Percentiles rank a stretch among this genome's conserved stretches.
phyloP scores from a whole-genome alignment of 2,888 invertebrate species.

The Penaeus monodon region DNA sequence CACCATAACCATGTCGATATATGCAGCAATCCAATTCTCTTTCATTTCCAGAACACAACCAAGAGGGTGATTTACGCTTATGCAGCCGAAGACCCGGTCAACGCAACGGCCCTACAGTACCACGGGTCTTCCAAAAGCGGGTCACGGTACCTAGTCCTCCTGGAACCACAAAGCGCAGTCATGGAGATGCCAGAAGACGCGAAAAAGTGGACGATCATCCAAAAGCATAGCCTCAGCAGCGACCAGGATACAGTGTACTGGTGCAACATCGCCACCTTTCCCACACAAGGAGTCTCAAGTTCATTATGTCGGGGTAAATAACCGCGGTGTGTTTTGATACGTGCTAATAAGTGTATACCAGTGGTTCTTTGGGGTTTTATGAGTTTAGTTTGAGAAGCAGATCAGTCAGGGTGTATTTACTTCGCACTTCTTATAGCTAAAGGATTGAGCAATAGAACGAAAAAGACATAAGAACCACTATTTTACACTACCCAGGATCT shows the following conservation, averaged over 20 bases:
- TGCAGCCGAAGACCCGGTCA: conserved; percentile 51
- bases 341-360: too few species aligned
- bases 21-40: not conserved
- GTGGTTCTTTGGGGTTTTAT: too few species aligned
- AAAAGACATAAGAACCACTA: too few species aligned
- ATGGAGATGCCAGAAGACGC: not conserved
- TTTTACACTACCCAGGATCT: too few species aligned
- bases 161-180: not conserved
- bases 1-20: not conserved
- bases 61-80: conserved; percentile 64
- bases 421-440: too few species aligned
- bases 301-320: conserved; percentile 65
- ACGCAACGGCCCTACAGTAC: conserved; percentile 38
- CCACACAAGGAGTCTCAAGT: conserved; percentile 56
- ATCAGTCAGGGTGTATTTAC: too few species aligned
- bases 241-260: conserved; percentile 64
- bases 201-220: conserved; percentile 15
- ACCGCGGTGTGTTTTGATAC: not conserved
- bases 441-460: too few species aligned
- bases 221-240: conserved; percentile 6
- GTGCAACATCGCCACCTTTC: conserved; percentile 65
- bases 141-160: not conserved
- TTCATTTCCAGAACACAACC: conserved; percentile 55
- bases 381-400: too few species aligned
- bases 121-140: conserved; percentile 37